Conservation (phyloP, 2,797 vertebrate genomes). For the Ceyx erithaca region DNA sequence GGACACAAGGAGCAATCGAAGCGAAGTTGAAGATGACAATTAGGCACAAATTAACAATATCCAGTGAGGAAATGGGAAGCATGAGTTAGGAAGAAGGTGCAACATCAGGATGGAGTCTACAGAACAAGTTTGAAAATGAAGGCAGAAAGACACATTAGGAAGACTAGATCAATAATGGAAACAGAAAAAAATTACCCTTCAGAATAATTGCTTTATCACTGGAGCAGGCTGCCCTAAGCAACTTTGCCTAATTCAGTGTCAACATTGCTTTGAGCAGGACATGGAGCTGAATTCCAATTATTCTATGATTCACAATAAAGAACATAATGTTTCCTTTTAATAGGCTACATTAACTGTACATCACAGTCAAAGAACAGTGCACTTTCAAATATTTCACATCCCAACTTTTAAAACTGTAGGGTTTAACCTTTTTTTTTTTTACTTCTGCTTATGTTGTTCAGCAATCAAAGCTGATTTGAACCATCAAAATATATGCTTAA, state of each 20-base stretch:
- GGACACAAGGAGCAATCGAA: not conserved
- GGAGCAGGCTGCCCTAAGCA: not conserved
- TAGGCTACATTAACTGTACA: not conserved
- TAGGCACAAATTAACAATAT: not conserved
- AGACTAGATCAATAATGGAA: not conserved
- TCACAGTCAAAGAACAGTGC: not conserved
- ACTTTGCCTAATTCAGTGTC: not conserved
- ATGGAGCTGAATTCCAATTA: not conserved
- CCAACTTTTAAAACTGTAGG: not conserved
- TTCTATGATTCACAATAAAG: not conserved
- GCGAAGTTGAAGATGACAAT: not conserved
- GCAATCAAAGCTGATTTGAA: not conserved
- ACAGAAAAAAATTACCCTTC: not conserved
- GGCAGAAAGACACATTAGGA: not conserved
- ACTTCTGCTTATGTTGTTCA: not conserved
- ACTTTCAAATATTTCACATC: not conserved
- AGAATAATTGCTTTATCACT: not conserved
- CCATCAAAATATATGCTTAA: not conserved
- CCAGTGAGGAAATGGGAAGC: not conserved
- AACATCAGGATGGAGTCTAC: not conserved
- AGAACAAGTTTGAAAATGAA: not conserved
- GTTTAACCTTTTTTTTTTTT: not conserved
- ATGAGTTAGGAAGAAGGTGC: not conserved
- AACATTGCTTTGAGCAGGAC: not conserved
- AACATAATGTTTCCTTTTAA: not conserved